A percentile compares a stretch with the other conserved stretches of the same genome.
phyloP scores from a whole-genome alignment of 2,113 vertebrate species.

The Pluvianellus socialis region DNA sequence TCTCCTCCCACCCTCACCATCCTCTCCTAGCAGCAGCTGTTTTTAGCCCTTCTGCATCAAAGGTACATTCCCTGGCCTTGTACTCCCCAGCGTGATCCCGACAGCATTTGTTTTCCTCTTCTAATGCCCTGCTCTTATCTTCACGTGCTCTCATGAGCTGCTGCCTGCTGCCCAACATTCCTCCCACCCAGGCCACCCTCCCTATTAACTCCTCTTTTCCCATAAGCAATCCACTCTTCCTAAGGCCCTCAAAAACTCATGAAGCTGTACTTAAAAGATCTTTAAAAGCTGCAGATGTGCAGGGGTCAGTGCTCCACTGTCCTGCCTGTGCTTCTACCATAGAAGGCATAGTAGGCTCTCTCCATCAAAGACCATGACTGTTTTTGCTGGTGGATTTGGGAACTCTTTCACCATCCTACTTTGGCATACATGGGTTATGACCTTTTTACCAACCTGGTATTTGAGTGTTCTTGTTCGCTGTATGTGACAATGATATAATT shows the following conservation, averaged over 20 bases:
- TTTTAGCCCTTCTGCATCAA: not conserved
- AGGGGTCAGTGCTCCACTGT: not conserved
- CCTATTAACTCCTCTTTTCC: slow-evolving; percentile 39
- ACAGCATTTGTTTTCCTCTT: not conserved
- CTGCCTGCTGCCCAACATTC: slow-evolving; percentile 18
- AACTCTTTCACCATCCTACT: not conserved
- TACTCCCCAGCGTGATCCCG: not conserved
- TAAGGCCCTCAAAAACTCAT: not conserved
- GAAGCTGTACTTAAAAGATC: not conserved
- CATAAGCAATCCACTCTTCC: not conserved
- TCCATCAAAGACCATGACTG: not conserved
- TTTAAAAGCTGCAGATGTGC: not conserved
- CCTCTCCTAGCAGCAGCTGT: not conserved
- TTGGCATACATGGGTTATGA: slow-evolving; percentile 4
- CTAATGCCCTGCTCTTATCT: slow-evolving; percentile 43
- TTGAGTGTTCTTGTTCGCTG: not conserved
- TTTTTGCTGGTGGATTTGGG: not conserved
- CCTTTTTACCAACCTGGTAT: slow-evolving; percentile 45
- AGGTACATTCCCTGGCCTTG: not conserved
- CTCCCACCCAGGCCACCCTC: not conserved
- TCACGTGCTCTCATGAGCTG: not conserved
- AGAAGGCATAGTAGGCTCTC: not conserved
- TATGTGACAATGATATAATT: slow-evolving; percentile 50
- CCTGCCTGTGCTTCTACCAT: not conserved
- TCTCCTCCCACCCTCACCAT: not conserved